Percentiles rank a stretch among this genome's conserved stretches.
These are phyloP conservation scores for Colostygia pectinataria DNA, from an alignment of 2,888 invertebrate species.

Conservation along the genomic window DNA sequence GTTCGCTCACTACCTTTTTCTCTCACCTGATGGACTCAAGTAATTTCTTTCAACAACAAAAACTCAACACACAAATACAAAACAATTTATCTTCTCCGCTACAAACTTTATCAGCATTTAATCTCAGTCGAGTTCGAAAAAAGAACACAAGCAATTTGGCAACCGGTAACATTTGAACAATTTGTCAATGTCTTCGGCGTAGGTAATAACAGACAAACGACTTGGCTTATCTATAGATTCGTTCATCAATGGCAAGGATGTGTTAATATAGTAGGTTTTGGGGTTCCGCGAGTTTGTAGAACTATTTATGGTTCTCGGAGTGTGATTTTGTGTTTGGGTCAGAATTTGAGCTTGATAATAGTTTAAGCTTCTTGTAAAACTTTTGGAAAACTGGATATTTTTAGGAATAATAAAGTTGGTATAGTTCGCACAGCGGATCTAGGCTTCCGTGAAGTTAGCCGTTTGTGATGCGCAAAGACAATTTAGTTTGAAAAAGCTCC, in stretches of 20 bases:
- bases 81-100: conserved; percentile 16
- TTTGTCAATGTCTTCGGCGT: conserved; percentile 52
- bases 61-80: conserved; percentile 2
- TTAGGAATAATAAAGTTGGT: too few species aligned
- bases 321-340: conserved; percentile 11
- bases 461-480: too few species aligned
- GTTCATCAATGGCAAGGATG: conserved; percentile 43
- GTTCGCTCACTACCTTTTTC: too few species aligned
- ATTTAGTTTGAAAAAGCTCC: too few species aligned
- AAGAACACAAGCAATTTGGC: conserved; percentile 53
- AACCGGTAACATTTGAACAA: conserved; percentile 48
- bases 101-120: conserved; percentile 32
- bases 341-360: background rate
- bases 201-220: conserved; percentile 61
- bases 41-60: too few species aligned
- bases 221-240: conserved; percentile 60
- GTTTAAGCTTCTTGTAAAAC: background rate
- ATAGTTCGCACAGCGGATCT: too few species aligned
- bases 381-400: too few species aligned
- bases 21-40: too few species aligned
- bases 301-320: conserved; percentile 20
- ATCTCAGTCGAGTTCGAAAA: conserved; percentile 34
- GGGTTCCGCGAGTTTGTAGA: conserved; percentile 21
- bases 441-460: too few species aligned
- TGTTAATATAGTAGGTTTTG: conserved; percentile 46